Evolutionary conservation across 2,888 invertebrate genomes (phyloP), one percentile per base, ranked within the genome.

Genomic region (Tethea ocularis): DNA sequence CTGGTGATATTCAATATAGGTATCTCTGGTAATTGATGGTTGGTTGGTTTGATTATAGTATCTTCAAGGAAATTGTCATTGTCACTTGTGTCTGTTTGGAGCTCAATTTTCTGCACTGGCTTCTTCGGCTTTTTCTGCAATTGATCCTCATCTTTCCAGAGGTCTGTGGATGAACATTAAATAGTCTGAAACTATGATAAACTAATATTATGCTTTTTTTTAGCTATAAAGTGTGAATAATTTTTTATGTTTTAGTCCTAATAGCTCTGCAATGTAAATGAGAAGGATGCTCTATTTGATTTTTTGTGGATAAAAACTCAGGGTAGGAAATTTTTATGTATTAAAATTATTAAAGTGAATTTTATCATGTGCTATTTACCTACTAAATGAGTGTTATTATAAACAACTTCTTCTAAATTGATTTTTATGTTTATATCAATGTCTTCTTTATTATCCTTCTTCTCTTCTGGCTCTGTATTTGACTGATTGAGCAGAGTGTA

Each of bases 1-100:
- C 94, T 93, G 1, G 95, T 95, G 57, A 97, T 96, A 66, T 95
- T 95, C 23, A 97, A 82, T 0, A 97, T 90, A 0, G 96, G 96
- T 62, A 95, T 86, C 46, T 93, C 85, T 5, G 94, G 94, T 59
- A 91, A 66, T 57, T 87, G 86, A 69, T 0, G 85, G 83, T n/a
- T n/a, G n/a, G n/a, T n/a, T 1, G 90, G 91, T 15, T 80, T 80
- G 24, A 91, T 89, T 0, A 92, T 77, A 0, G 89, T 86, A 29
- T 79, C 83, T 65, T 89, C 88, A 0, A 92, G 72, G 80, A 92
- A 89, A 64, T 86, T 87, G 56, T 91, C 90, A 64, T 86, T 84
- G 13, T 83, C 82, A 55, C 72, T 78, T 69, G 74, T 72, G 66
- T 73, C 79, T n/a, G 64, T 61, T 20, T 80, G 77, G 11, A 69